Conservation (phyloP, 2,113 vertebrate genomes). For the Panurus biarmicus region DNA sequence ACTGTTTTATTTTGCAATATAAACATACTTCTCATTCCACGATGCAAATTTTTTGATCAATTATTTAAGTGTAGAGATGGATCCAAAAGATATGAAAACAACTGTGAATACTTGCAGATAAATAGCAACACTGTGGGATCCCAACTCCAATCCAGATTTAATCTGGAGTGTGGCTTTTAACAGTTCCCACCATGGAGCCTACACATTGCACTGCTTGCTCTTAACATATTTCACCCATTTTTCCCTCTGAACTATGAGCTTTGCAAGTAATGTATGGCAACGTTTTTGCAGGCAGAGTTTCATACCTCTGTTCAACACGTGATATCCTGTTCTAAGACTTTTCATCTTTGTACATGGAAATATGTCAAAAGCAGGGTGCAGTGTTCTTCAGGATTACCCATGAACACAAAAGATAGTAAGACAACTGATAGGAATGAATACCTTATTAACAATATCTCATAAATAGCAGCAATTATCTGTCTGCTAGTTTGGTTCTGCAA, state of each 20-base stretch:
- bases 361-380: background rate
- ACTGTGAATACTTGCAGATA: background rate
- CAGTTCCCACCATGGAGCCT: background rate
- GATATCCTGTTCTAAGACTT: background rate
- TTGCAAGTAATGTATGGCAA: background rate
- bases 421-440: background rate
- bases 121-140: background rate
- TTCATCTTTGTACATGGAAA: background rate
- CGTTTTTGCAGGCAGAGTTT: background rate
- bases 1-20: background rate
- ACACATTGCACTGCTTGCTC: background rate
- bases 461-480: conserved; percentile 7
- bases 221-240: background rate
- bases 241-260: background rate
- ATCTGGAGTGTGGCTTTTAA: background rate
- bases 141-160: background rate
- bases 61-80: background rate
- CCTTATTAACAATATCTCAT: background rate
- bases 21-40: background rate
- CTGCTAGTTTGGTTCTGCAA: background rate
- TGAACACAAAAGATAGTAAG: background rate
- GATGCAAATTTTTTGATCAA: background rate
- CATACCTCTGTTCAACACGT: background rate
- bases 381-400: background rate
- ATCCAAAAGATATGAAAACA: background rate